Evolutionary conservation across 2,113 vertebrate species (phyloP), one percentile per base, ranked within the genome.

Genomic region (Clarias magur): DNA sequence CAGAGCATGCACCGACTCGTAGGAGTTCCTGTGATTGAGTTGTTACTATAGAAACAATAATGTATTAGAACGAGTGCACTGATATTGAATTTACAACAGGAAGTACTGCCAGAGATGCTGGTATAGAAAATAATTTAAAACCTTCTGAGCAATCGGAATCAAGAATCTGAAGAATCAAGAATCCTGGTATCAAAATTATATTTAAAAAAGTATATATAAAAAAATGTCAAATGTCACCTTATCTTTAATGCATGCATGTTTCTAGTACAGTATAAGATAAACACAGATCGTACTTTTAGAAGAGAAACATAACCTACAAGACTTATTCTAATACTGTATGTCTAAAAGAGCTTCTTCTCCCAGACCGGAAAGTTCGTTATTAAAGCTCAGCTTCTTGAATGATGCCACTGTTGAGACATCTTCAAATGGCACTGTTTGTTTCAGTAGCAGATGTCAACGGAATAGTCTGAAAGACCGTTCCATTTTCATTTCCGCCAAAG

Each of bases 401-500:
- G 62, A 16, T 67, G n/a, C 42, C 13, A 21, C 27, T 67, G 19
- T 48, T 68, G 38, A 38, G 75, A 42, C 60, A 38, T 56, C 48
- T 68, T n/a, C 19, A 34, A 10, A 80, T 13, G 6, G 38, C n/a
- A 13, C 56, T 56, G 48, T 80, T 70, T 70, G 57, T 80, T 80
- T 54, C 19, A 80, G 53, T 57, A 57, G 72, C 78, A 25, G 75
- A 65, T 38, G 67, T 86, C 80, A 80, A 62, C 48, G 3, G 82
- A 76, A 42, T 68, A 60, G 82, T 38, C 57, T 34, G 2, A 82
- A 9, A 73, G 3, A 70, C n/a, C 38, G 75, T 82, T 85, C 57
- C 30, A 76, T 87, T 80, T 56, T 72, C 48, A 72, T 82, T 89
- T 79, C 23, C 62, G 59, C 23, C 73, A 27, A 87, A 82, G 25